Conservation (phyloP, 2,888 invertebrate species). For the Podotricha telesiphe region DNA sequence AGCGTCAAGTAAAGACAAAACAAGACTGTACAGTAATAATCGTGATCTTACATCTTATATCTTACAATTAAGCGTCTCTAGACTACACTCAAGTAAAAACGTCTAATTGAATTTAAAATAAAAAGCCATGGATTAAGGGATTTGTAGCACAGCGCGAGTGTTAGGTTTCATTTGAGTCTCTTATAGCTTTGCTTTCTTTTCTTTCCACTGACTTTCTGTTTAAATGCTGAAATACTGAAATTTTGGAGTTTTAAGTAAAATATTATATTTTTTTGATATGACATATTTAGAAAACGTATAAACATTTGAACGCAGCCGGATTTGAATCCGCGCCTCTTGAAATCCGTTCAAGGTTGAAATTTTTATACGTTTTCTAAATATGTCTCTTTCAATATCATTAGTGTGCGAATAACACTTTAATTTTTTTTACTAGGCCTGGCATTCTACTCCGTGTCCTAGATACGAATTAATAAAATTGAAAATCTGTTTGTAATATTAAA, state of each 20-base stretch:
- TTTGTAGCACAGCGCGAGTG: slow-evolving; percentile 35
- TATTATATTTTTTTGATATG: background rate
- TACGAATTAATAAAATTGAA: too few species aligned
- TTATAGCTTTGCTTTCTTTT: slow-evolving; percentile 25
- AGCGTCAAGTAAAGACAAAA: background rate
- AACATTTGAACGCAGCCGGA: too few species aligned
- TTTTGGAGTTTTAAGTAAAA: background rate
- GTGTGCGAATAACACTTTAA: too few species aligned
- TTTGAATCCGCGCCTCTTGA: too few species aligned
- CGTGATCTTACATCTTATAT: slow-evolving; percentile 21
- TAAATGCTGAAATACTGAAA: background rate
- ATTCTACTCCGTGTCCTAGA: too few species aligned
- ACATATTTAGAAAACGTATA: too few species aligned
- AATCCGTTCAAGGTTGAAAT: too few species aligned
- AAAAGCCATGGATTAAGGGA: slow-evolving; percentile 31
- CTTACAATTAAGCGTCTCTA: slow-evolving; percentile 27
- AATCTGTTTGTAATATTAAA: too few species aligned
- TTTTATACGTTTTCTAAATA: too few species aligned
- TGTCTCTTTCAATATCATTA: too few species aligned
- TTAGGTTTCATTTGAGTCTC: slow-evolving; percentile 33
- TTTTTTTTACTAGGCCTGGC: too few species aligned
- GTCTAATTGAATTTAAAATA: slow-evolving; percentile 38
- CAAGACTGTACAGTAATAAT: background rate
- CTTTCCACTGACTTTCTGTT: slow-evolving; percentile 13
- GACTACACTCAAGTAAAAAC: slow-evolving; percentile 25